Evolutionary conservation across 2,113 vertebrate species (phyloP).

Genomic region (Boulengeromyrus knoepffleri): DNA sequence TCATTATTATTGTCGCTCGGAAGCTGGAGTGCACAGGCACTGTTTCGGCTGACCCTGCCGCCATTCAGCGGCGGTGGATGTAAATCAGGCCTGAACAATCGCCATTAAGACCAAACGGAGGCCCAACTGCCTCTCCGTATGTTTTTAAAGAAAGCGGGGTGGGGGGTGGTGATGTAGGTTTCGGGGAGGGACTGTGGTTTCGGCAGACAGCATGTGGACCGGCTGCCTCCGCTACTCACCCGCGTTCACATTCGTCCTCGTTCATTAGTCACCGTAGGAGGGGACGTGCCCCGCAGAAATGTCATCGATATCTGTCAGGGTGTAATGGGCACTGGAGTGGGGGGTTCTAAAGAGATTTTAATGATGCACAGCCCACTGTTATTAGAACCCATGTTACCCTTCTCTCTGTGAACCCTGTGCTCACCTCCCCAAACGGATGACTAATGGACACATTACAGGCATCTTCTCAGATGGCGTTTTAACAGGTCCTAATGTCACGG

Average conservation of each 20-base stretch:
- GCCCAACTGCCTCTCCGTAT: not conserved
- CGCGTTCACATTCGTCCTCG: conserved; percentile 10
- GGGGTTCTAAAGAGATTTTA: conserved; percentile 54
- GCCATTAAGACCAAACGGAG: conserved; percentile 2
- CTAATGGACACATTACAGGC: not conserved
- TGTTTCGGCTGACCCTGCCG: not conserved
- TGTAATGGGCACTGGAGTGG: conserved; percentile 26
- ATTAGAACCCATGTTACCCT: conserved; percentile 24
- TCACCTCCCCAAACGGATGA: conserved; percentile 1
- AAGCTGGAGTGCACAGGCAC: not conserved
- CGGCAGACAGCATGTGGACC: not conserved
- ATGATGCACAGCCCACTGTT: conserved; percentile 45
- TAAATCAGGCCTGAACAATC: conserved; percentile 15
- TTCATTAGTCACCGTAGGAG: conserved; percentile 31
- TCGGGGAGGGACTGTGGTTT: not conserved
- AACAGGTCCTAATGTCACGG: not conserved
- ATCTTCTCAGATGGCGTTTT: not conserved
- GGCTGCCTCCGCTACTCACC: not conserved
- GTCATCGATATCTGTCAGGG: conserved; percentile 48
- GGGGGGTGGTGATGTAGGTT: not conserved
- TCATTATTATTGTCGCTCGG: not conserved
- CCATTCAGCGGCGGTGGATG: not conserved
- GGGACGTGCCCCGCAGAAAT: conserved; percentile 37
- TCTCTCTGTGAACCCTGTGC: not conserved
- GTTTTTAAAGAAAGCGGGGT: not conserved